Base-by-base conservation (phyloP, 35 echinoderm and acorn worm genomes). In the Diadema setosum region DNA sequence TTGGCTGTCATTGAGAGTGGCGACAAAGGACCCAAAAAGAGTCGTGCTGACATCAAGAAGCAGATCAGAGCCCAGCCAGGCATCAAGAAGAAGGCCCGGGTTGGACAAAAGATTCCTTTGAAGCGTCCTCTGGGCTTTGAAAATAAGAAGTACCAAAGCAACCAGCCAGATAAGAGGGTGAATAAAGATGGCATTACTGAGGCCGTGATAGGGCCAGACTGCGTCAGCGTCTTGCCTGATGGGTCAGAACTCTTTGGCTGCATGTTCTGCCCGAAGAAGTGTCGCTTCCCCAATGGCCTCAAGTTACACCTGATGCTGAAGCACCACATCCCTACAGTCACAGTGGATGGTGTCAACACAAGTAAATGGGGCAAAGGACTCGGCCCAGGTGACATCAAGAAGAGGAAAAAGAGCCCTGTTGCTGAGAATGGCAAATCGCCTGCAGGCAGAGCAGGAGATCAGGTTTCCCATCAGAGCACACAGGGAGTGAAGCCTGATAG, bases 211-310 rank as follows among this genome's bases (percentile, higher is more conserved):
- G 87, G 87, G 52, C 87, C 87, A 5, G 87, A 90, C 14, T 83
- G 76, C 29, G 75, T 90, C 1, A 30, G 70, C 5, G 75, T 31
- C 5, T 25, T 31, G 2, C 58, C 33, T 26, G 65, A 91, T 61
- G 89, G 89, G 14, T 39, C 29, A 4, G 82, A 85, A 56, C 23
- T 45, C 8, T 91, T 81, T 42, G 46, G 46, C 18, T 91, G 89
- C 32, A 59, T 76, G 64, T 70, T 52, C 25, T 91, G 89, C 46
- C 37, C 55, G 17, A 91, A 91, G 65, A 46, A 67, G 33, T 91
- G 89, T 65, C 83, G 80, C 29, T 91, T 85, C 23, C 89, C 89
- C 17, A 81, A 85, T 23, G 89, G 89, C 29, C 82, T 91, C 64
- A 91, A 91, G 33, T 74, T 91, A 37, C 89, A 91, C 45, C 44